phyloP scores from a whole-genome alignment of 2,797 vertebrate species.

The Etheostoma perlongum region DNA sequence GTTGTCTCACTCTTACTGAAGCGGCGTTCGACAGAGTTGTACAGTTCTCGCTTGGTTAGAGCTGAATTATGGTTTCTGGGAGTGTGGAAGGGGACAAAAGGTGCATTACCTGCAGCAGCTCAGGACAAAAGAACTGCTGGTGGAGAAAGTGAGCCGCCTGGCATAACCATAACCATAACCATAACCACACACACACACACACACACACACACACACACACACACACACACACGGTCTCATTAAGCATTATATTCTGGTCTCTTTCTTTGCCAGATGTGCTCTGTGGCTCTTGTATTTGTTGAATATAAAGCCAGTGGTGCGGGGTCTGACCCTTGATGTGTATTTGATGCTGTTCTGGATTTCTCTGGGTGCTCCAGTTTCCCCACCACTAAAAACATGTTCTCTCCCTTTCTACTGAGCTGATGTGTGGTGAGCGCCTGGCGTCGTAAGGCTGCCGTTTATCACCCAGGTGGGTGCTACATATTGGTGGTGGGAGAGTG shows the following conservation, averaged over 20 bases:
- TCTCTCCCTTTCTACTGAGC: no score
- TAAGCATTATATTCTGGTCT: neutral
- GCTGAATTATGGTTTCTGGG: conserved; percentile 54
- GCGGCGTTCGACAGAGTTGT: conserved; percentile 24
- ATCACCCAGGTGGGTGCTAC: no score
- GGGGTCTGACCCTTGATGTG: neutral
- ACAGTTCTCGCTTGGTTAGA: conserved; percentile 60
- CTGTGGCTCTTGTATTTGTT: neutral
- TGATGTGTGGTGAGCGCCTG: no score
- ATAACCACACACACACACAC: conserved; percentile 1
- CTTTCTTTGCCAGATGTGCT: conserved; percentile 3
- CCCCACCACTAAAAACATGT: no score
- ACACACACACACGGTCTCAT: conserved; percentile 5
- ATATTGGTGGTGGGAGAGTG: no score
- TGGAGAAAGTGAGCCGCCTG: conserved; percentile 36
- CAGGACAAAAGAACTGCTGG: conserved; percentile 55
- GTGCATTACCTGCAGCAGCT: conserved; percentile 60
- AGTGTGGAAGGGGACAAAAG: conserved; percentile 54
- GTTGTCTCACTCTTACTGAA: conserved; percentile 27
- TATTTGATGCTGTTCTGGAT: neutral
- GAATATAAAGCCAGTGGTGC: neutral
- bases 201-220: conserved; percentile 1
- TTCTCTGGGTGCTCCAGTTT: neutral
- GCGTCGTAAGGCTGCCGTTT: no score
- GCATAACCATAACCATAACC: neutral